Evolutionary conservation across 2,797 vertebrate species (phyloP), one percentile per base, ranked within the genome.

Genomic region (Sylvilagus floridanus): DNA sequence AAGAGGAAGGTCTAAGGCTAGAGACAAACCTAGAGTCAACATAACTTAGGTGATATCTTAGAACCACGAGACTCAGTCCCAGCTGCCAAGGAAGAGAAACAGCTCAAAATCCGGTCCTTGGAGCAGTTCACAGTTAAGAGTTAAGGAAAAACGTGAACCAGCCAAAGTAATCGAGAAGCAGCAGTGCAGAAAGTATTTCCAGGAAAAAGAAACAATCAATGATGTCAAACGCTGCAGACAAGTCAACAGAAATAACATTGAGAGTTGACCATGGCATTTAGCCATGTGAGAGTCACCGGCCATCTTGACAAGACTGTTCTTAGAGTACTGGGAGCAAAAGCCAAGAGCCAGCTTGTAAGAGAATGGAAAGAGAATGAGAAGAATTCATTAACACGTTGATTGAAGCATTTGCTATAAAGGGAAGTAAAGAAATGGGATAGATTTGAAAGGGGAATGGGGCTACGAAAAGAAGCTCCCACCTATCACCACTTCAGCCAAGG

Each of bases 1-100:
- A 62, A 83, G 21, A 72, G 47, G 77, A 77, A 82, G 57, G 19
- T 22, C n/a, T 72, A 22, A 47, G 13, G 54, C 47, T 60, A 10
- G 8, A 91, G 81, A n/a, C n/a, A 89, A 50, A 52, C 66, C 50
- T 69, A 57, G 54, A 84, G 47, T 63, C 42, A 68, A 89, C 16
- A 69, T 22, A 68, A 71, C 71, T 91, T 47, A 76, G 69, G 19
- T 76, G 30, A 91, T 60, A 85, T 62, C 75, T 83, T 71, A 75
- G 95, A 88, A 69, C 24, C 17, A 4, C 79, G 79, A 69, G 32
- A 50, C 19, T 84, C 13, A 7, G 76, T 84, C 60, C 84, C n/a
- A 52, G 42, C 37, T 30, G 30, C 12, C 30, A 76, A 32, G 26
- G 26, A 71, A 85, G 42, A 89, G 3, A 92, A 92, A 12, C 26